These are phyloP conservation scores for Sebastes trivittatus DNA, from an alignment of 2,797 vertebrate species.

Conservation along the genomic window DNA sequence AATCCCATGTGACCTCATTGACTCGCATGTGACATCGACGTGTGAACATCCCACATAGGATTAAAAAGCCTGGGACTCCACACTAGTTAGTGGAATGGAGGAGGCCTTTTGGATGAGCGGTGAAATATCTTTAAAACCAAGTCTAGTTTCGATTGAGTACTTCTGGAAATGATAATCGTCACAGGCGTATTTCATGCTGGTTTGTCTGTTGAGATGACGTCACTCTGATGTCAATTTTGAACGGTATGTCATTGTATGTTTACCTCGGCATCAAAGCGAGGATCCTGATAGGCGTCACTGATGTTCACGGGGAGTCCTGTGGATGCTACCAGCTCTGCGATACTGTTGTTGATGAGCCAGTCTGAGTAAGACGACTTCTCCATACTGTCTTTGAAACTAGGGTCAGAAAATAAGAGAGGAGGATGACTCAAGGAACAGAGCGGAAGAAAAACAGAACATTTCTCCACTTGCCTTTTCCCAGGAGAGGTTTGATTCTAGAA, in stretches of 20 bases:
- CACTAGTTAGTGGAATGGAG: not conserved
- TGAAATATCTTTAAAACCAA: not conserved
- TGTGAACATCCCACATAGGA: conserved; percentile 19
- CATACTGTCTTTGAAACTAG: conserved; percentile 94
- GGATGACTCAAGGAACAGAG: not conserved
- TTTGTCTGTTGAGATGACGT: not conserved
- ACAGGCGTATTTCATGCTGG: not conserved
- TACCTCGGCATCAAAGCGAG: conserved; percentile 97
- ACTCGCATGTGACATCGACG: not conserved
- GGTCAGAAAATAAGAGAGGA: conserved; percentile 15
- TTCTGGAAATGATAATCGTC: not conserved
- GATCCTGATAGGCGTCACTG: conserved; percentile 97
- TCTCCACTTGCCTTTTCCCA: not conserved
- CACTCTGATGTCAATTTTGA: not conserved
- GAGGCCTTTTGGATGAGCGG: not conserved
- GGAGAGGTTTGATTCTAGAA: not conserved
- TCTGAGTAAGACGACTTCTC: conserved; percentile 97
- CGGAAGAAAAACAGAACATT: not conserved
- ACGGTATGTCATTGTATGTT: conserved; percentile 4
- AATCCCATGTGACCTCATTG: not conserved
- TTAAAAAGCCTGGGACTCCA: not conserved
- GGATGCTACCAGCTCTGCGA: conserved; percentile 97
- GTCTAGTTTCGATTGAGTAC: not conserved
- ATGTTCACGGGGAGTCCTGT: conserved; percentile 98
- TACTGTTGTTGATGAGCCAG: conserved; percentile 98